Conservation (phyloP, 2,888 invertebrate species). For the Temnothorax rugatulus region DNA sequence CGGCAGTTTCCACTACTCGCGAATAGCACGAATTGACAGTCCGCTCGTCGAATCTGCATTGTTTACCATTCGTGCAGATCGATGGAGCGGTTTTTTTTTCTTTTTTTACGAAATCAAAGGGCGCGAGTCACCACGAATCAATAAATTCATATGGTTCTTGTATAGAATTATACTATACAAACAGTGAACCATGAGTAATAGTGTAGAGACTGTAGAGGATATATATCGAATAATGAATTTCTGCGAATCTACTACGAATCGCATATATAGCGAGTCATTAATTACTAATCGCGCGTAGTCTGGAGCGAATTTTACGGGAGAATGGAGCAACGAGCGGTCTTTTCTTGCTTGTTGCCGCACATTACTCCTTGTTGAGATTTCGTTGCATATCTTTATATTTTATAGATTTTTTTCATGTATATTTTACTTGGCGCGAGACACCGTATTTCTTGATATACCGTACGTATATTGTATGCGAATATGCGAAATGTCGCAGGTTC, state of each 20-base stretch:
- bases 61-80: slow-evolving; percentile 2
- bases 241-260: neutral
- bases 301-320: neutral
- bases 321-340: neutral
- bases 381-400: neutral
- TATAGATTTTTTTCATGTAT: neutral
- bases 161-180: neutral
- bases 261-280: neutral
- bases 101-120: neutral
- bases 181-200: neutral
- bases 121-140: neutral
- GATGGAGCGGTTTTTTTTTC: neutral
- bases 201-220: neutral
- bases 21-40: neutral
- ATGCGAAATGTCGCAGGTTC: neutral
- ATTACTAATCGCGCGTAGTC: neutral
- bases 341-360: neutral
- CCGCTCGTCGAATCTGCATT: neutral
- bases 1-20: neutral
- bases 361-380: neutral
- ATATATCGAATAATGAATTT: neutral
- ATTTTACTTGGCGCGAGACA: neutral
- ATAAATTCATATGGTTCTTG: neutral
- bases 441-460: neutral
- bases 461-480: no score